Evolutionary conservation across 2,113 vertebrate genomes (phyloP).

Genomic region (Gavia stellata): DNA sequence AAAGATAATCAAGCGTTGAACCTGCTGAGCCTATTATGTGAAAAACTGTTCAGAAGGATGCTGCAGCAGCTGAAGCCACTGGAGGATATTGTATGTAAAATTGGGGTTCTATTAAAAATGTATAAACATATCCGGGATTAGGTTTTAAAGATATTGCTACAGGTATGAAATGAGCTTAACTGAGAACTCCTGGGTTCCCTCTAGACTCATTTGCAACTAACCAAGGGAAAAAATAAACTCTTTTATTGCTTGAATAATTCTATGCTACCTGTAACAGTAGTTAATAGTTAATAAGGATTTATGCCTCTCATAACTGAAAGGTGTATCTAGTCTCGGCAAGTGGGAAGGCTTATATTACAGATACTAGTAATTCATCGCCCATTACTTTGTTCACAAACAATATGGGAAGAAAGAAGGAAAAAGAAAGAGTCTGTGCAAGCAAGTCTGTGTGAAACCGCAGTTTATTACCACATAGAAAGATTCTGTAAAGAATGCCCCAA

Average conservation of each 20-base stretch:
- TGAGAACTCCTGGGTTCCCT: constrained; percentile 57
- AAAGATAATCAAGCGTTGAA: constrained; percentile 70
- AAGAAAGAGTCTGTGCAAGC: not conserved
- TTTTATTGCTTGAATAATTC: constrained; percentile 49
- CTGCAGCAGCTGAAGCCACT: constrained; percentile 43
- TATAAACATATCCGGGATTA: constrained; percentile 59
- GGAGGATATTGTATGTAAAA: constrained; percentile 58
- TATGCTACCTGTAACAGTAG: constrained; percentile 6
- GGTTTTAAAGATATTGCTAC: constrained; percentile 27
- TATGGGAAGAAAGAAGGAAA: not conserved
- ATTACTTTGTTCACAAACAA: not conserved
- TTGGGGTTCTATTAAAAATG: constrained; percentile 62
- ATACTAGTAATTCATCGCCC: not conserved
- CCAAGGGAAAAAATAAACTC: constrained; percentile 41
- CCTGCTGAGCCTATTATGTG: constrained; percentile 67
- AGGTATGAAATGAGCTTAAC: constrained; percentile 42
- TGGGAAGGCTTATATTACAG: not conserved
- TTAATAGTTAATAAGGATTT: constrained; percentile 60
- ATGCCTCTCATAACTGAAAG: constrained; percentile 24
- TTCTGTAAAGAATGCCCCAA: not conserved
- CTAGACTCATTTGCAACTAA: constrained; percentile 59
- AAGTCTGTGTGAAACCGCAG: not conserved
- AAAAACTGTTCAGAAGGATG: constrained; percentile 62
- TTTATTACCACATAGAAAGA: not conserved
- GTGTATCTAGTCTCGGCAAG: not conserved